Evolutionary conservation across 2,113 vertebrate species (phyloP).

Genomic region (Coturnix japonica): DNA sequence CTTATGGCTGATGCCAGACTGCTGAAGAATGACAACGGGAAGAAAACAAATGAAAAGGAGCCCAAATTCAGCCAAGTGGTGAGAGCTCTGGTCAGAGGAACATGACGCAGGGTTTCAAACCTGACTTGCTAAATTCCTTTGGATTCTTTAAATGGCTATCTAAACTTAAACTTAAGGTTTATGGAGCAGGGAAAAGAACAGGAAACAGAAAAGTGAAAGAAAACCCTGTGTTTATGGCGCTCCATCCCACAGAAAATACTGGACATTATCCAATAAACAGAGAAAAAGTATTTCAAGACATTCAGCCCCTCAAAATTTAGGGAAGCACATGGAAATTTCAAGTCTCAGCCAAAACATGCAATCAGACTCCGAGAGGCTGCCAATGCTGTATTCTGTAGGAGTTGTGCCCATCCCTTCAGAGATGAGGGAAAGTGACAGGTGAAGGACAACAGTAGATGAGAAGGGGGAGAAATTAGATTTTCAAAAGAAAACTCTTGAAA

Average conservation of each 20-base stretch:
- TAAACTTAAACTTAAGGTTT: background rate
- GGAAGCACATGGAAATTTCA: background rate
- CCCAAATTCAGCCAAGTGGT: background rate
- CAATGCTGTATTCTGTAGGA: background rate
- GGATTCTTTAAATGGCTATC: background rate
- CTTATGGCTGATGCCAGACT: background rate
- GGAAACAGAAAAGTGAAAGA: background rate
- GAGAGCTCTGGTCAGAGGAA: background rate
- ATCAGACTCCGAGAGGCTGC: background rate
- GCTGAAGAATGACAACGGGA: background rate
- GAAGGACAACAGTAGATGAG: background rate
- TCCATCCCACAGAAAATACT: background rate
- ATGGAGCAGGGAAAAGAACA: background rate
- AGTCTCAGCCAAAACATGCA: background rate
- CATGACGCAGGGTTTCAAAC: background rate
- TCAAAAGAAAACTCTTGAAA: background rate
- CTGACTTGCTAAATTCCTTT: background rate
- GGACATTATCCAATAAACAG: background rate
- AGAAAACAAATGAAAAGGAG: background rate
- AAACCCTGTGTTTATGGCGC: background rate
- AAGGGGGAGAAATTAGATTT: background rate
- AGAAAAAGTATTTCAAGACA: background rate
- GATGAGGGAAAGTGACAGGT: background rate
- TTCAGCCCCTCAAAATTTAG: background rate
- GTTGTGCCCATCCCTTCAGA: background rate